Evolutionary conservation across 1,140 invertebrate species (phyloP), one percentile per base, ranked within the genome.

Genomic region (Potamilus streckersoni): DNA sequence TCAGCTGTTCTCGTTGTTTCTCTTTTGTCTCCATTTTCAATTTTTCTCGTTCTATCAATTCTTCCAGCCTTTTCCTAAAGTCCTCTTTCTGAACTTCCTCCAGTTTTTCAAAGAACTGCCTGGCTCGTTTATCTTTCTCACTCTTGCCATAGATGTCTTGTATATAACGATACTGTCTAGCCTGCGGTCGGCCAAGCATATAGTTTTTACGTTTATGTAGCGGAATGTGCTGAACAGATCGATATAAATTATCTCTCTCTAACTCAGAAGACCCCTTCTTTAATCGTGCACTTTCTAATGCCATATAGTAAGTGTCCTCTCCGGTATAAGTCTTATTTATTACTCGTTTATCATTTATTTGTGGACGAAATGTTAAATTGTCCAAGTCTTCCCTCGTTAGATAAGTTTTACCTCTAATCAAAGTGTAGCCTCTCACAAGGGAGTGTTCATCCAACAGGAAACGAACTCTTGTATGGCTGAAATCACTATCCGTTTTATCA

Each of bases 1-100:
- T 65, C 15, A 86, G 70, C 68, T 86, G 82, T 15, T 79, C 73
- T 27, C 82, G 69, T 69, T 86, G 85, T 62, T 74, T 63, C 56
- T 58, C 69, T 65, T 79, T 82, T n/a, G 79, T 38, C 69, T 85
- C 79, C 58, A 79, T 66, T 66, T 59, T 74, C 63, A 67, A 67
- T 61, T 69, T 62, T 49, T 81, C 74, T 38, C 72, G 75, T 56
- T 79, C 71, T 8, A 73, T 70, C 15, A 78, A 65, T 55, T 72
- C 70, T n/a, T 80, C 60, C 58, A 82, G 80, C 59, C 79, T 61
- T 64, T 78, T 68, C 60, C 76, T 73, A 55, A 74, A 69, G 23
- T 69, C 61, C 14, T 81, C 70, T 60, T 80, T 49, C 67, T 86
- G 83, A 11, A 79, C 76, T 23, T 80, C 55, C 16, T 79, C 58